Evolutionary conservation across 1,140 invertebrate species (phyloP).

Genomic region (Drusus annulatus): DNA sequence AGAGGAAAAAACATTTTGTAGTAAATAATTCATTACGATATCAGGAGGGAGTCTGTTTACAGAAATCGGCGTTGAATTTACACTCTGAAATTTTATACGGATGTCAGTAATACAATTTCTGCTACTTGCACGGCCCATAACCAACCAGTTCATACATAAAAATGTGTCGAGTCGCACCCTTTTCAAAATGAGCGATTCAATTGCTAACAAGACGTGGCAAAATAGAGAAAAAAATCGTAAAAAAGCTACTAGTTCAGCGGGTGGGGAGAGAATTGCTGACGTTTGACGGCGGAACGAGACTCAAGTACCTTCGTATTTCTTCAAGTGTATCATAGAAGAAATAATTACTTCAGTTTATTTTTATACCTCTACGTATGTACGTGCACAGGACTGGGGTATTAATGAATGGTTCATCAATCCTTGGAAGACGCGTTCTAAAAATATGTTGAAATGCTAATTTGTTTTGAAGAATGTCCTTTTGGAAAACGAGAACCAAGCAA

Average conservation of each 20-base stretch:
- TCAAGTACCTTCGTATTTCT: background rate
- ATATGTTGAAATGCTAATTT: too few species aligned
- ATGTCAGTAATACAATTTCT: conserved; percentile 29
- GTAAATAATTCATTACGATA: too few species aligned
- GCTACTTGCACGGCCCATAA: conserved; percentile 21
- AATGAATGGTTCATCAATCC: too few species aligned
- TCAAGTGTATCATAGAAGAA: background rate
- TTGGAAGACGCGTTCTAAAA: too few species aligned
- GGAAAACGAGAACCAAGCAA: too few species aligned
- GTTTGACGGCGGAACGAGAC: background rate
- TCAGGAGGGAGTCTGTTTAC: background rate
- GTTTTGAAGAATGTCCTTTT: too few species aligned
- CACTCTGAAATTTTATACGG: conserved; percentile 24
- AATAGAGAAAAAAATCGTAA: conserved; percentile 52
- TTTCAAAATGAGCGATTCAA: conserved; percentile 54
- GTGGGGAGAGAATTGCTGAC: conserved; percentile 27
- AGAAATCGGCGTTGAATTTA: conserved; percentile 4
- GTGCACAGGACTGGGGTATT: too few species aligned
- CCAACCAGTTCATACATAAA: conserved; percentile 42
- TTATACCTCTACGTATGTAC: too few species aligned
- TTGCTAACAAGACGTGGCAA: conserved; percentile 44
- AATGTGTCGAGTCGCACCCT: conserved; percentile 51
- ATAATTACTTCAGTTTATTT: conserved; percentile 6
- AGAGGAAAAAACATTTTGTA: too few species aligned
- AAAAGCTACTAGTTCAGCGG: conserved; percentile 31